Base-by-base conservation (phyloP, 2,888 invertebrate genomes). In the Apocheima hispidaria region DNA sequence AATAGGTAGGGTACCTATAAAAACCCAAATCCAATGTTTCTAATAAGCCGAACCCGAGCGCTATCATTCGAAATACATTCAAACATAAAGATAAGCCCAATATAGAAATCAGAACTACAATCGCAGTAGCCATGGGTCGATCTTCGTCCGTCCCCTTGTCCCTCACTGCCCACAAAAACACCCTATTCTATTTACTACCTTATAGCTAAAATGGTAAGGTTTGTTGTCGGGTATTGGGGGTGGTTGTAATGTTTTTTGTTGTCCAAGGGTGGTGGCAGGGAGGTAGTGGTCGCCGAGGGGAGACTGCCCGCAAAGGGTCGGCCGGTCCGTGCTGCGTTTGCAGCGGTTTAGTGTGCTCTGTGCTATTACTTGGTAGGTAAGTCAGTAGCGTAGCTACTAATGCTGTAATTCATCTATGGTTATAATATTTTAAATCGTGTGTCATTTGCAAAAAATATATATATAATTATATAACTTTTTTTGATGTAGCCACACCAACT, bases 291-390 rank as follows among this genome's bases (percentile, higher is more conserved):
- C 91, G 91, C 85, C 82, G 83, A 75, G 85, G 90, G 91, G 90
- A 82, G 89, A 90, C 90, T 90, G 92, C 79, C 92, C 92, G 90
- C 89, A 92, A 88, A 90, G 92, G 91, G 88, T 88, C 85, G 83
- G 82, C 81, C 79, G 86, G 77, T 76, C 73, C 44, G 76, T 84
- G 92, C 86, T 72, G 66, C 84, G 86, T 91, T 91, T 82, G 72
- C 66, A 82, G 66, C 58, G 43, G 63, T 58, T 62, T 59, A 64
- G 68, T 63, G n/a, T n/a, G n/a, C n/a, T n/a, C n/a, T n/a, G n/a
- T n/a, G n/a, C n/a, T n/a, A n/a, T n/a, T n/a, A n/a, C n/a, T n/a
- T n/a, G n/a, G n/a, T n/a, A n/a, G n/a, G n/a, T n/a, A n/a, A n/a
- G n/a, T n/a, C n/a, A n/a, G n/a, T n/a, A n/a, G n/a, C n/a, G n/a